Conservation (phyloP, 2,888 invertebrate species). For the Philhelius pedissequus region DNA sequence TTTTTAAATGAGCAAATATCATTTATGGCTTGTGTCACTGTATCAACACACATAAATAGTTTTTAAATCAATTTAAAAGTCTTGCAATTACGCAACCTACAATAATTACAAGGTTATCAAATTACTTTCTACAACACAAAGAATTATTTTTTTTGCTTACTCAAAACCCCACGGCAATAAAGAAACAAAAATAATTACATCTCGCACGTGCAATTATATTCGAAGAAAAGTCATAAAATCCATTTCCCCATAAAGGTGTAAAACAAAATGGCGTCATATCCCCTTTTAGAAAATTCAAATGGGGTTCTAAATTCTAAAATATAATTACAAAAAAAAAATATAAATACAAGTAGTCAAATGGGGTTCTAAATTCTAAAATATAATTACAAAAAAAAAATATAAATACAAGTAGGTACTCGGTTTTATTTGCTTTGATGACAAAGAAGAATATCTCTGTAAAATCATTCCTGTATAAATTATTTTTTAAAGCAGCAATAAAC, state of each 20-base stretch:
- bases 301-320: slow-evolving; percentile 7
- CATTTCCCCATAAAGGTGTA: slow-evolving; percentile 24
- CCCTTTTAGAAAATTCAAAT: not conserved
- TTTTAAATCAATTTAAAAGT: not conserved
- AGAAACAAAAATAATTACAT: slow-evolving; percentile 11
- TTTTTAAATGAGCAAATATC: too few species aligned
- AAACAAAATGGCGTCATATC: slow-evolving; percentile 55
- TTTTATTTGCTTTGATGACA: not conserved
- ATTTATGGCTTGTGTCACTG: not conserved
- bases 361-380: slow-evolving; percentile 4
- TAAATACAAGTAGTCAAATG: not conserved
- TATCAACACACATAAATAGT: not conserved
- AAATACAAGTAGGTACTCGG: not conserved
- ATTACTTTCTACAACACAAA: not conserved
- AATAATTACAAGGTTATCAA: slow-evolving; percentile 15
- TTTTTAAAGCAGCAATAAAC: not conserved
- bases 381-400: not conserved
- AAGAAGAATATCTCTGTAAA: not conserved
- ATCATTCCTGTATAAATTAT: not conserved
- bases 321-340: not conserved
- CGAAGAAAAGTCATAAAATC: slow-evolving; percentile 18
- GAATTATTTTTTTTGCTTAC: not conserved
- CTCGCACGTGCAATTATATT: slow-evolving; percentile 35
- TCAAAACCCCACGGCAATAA: not conserved
- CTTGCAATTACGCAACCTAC: not conserved